Conservation (phyloP, 2,113 vertebrate genomes). For the Callorhinus ursinus region DNA sequence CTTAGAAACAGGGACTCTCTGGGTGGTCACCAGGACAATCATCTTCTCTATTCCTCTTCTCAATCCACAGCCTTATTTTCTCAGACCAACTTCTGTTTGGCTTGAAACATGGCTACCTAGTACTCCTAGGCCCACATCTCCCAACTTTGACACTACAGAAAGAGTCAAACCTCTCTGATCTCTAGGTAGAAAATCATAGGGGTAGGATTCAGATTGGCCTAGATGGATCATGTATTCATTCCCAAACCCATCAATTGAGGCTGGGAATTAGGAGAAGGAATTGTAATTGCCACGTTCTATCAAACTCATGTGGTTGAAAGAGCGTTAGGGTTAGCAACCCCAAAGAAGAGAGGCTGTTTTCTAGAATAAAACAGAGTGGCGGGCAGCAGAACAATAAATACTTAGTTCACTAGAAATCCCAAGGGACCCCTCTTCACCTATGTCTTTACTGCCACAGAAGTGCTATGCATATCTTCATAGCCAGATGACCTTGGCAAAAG, state of each 20-base stretch:
- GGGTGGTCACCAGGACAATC: background rate
- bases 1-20: background rate
- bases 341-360: background rate
- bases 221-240: background rate
- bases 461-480: background rate
- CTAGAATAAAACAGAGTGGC: background rate
- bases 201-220: background rate
- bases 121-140: background rate
- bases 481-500: background rate
- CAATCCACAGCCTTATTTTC: background rate
- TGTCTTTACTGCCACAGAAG: background rate
- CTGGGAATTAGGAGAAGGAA: background rate
- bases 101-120: background rate
- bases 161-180: background rate
- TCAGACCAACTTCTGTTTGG: background rate
- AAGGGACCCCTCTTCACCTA: background rate
- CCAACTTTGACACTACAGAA: background rate
- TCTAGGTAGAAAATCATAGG: background rate
- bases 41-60: background rate
- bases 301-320: background rate
- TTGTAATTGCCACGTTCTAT: background rate
- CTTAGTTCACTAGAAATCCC: background rate
- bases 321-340: background rate
- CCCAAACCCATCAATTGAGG: background rate
- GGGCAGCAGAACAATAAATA: background rate